Conservation (phyloP, 1,140 invertebrate genomes). For the Aphaenogaster ashmeadi region DNA sequence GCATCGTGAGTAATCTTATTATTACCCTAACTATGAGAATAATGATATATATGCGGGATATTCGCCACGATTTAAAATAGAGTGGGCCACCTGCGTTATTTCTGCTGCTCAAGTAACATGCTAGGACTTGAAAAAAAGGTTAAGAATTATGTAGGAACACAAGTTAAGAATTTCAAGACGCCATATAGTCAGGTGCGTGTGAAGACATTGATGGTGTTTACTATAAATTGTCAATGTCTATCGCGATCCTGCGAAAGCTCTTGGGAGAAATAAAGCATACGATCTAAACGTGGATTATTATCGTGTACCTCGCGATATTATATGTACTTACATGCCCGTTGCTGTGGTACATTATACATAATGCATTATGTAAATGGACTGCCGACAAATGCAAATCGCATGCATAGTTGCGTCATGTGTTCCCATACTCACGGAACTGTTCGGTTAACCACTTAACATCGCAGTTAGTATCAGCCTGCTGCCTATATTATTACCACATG, state of each 20-base stretch:
- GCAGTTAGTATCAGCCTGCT: not conserved
- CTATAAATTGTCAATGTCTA: constrained; percentile 11
- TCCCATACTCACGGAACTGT: constrained; percentile 28
- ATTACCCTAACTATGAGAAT: not conserved
- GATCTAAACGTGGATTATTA: constrained; percentile 37
- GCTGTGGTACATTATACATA: constrained; percentile 57
- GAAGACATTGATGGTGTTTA: not conserved
- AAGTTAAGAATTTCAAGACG: not conserved
- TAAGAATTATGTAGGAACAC: not conserved
- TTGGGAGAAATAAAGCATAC: constrained; percentile 34
- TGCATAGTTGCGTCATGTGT: constrained; percentile 43
- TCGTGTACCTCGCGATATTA: not conserved
- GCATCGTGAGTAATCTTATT: not conserved
- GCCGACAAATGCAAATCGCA: constrained; percentile 61
- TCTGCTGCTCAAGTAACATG: not conserved
- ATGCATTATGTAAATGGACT: constrained; percentile 66
- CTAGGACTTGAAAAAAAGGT: not conserved
- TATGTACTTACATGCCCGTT: constrained; percentile 17
- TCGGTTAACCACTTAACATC: constrained; percentile 53
- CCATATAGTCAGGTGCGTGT: not conserved
- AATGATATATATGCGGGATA: not conserved
- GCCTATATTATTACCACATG: not conserved
- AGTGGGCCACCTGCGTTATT: not conserved
- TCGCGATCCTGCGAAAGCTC: not conserved
- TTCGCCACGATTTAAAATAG: not conserved